These are phyloP conservation scores for Eilema sororculum DNA, from an alignment of 2,888 invertebrate species.

Conservation along the genomic window DNA sequence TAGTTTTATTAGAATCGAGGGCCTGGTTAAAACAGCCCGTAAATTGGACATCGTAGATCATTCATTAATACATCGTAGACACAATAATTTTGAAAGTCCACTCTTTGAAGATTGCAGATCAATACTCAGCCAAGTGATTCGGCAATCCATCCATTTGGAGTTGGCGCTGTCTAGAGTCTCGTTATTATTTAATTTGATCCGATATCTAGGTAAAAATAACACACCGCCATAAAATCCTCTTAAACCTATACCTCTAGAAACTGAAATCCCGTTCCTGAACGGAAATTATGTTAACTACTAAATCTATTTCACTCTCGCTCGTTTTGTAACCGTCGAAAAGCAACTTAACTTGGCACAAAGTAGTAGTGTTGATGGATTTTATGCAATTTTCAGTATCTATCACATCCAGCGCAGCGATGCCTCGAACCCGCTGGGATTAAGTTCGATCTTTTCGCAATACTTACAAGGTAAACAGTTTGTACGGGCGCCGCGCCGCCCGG, in stretches of 20 bases:
- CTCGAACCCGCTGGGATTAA: constrained; percentile 81
- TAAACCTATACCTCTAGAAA: constrained; percentile 2
- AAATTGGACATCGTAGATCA: no score
- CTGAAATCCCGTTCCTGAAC: constrained; percentile 8
- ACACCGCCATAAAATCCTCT: background rate
- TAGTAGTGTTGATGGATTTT: constrained; percentile 84
- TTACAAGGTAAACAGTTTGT: constrained; percentile 80
- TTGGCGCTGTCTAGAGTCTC: background rate
- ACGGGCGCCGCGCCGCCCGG: constrained; percentile 52
- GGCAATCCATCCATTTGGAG: no score
- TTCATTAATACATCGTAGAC: no score
- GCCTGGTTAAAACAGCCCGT: no score
- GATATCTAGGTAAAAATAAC: background rate
- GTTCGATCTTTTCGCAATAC: constrained; percentile 85
- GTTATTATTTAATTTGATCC: background rate
- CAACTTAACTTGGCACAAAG: constrained; percentile 69
- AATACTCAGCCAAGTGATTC: no score
- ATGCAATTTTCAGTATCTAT: constrained; percentile 87
- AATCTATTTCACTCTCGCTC: constrained; percentile 43
- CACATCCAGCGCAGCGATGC: constrained; percentile 77
- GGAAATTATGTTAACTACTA: constrained; percentile 46
- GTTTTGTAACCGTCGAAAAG: constrained; percentile 55
- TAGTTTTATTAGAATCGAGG: no score
- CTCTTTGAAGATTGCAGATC: no score
- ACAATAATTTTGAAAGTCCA: no score